Evolutionary conservation across 2,888 invertebrate genomes (phyloP).

Genomic region (Melolontha melolontha): DNA sequence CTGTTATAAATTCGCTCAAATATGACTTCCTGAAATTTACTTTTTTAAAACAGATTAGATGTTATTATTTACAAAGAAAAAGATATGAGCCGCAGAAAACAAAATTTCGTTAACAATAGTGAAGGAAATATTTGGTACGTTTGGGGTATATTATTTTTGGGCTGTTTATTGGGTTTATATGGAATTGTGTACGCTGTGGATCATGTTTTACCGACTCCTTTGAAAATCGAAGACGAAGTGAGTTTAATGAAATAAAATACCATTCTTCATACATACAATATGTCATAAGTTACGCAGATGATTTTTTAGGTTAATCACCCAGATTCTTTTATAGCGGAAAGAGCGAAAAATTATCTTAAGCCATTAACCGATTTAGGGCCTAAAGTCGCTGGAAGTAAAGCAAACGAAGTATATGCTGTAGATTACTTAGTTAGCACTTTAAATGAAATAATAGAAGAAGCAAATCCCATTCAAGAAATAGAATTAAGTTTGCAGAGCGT

Average conservation of each 20-base stretch:
- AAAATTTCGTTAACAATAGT: background rate
- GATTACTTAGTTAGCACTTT: conserved; percentile 70
- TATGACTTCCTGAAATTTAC: background rate
- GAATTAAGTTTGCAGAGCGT: conserved; percentile 76
- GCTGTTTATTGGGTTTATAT: conserved; percentile 49
- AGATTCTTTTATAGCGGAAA: conserved; percentile 59
- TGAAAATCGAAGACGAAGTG: conserved; percentile 54
- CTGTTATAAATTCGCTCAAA: too few relatives aligned
- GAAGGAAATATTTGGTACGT: conserved; percentile 39
- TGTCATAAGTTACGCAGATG: background rate
- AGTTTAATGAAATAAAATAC: conserved; percentile 38
- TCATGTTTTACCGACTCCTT: conserved; percentile 51
- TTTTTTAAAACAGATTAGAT: background rate
- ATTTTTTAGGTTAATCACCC: conserved; percentile 16
- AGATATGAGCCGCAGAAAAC: background rate
- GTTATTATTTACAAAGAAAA: background rate
- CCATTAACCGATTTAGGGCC: conserved; percentile 76
- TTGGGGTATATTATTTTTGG: conserved; percentile 47
- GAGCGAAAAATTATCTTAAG: conserved; percentile 73
- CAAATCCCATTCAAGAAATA: conserved; percentile 66
- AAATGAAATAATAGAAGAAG: conserved; percentile 68
- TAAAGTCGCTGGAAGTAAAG: conserved; percentile 81
- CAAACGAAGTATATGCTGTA: conserved; percentile 81
- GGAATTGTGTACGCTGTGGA: conserved; percentile 51
- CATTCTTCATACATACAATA: background rate